Evolutionary conservation across 2,797 vertebrate species (phyloP), one percentile per base, ranked within the genome.

Genomic region (Netta rufina): DNA sequence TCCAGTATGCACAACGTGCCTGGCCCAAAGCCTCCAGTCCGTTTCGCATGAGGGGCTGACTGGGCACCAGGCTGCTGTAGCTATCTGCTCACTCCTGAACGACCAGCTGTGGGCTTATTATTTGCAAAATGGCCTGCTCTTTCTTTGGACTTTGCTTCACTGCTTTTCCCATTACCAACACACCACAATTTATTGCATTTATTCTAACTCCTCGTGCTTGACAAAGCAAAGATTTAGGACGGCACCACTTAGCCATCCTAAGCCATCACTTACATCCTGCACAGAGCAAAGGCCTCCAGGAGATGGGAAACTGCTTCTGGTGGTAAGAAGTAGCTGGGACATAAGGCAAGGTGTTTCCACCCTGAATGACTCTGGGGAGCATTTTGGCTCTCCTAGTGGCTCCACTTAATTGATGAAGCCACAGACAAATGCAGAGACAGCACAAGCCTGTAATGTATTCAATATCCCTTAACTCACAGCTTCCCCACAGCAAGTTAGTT

Each of bases 331-430:
- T 32, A 87, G 30, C 58, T 77, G 60, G 62, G 61, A 82, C 62
- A 47, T 72, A 72, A 87, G 19, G 16, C 47, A 90, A 92, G 92
- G 71, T 82, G 53, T 71, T 95, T 93, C 93, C 54, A 91, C 87
- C 25, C 49, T n/a, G 54, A 92, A 83, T 80, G 6, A 80, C 87
- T 89, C 92, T 47, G 22, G 75, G 61, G 87, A 89, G 30, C 7
- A 38, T 83, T 92, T 93, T 60, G 5, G 12, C 80, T 89, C 82
- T 86, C 39, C 28, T 93, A 87, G 81, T 83, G 56, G 51, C 54
- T 87, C 76, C 77, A 41, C 84, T 89, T 92, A 91, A 83, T 86
- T 93, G 65, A 78, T 56, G 89, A 90, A 93, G 30, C 82, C 89
- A 88, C 64, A 95, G 60, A 87, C 30, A 79, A 92, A 76, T 12